Evolutionary conservation across 1,140 invertebrate species (phyloP).

Genomic region (Saccostrea glomerata): DNA sequence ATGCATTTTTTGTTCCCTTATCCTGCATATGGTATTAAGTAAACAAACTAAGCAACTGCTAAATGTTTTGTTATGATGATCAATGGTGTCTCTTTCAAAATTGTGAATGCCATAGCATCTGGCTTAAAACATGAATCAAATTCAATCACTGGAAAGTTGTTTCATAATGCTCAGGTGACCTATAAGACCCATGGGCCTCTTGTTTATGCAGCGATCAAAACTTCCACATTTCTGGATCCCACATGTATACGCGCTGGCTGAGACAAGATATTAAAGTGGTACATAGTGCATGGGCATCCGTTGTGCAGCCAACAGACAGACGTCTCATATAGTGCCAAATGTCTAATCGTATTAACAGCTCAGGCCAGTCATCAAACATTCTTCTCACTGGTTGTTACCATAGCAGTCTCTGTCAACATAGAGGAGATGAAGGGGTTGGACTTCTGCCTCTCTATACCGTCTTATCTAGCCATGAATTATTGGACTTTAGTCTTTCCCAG

Average conservation of each 20-base stretch:
- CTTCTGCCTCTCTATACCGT: constrained; percentile 30
- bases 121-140: no score
- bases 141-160: no score
- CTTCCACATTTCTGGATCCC: constrained; percentile 51
- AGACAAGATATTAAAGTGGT: constrained; percentile 59
- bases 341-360: constrained; percentile 56
- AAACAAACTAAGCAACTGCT: no score
- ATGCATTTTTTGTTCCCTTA: no score
- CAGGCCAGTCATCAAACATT: constrained; percentile 27
- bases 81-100: no score
- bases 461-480: constrained; percentile 45
- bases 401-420: constrained; percentile 57
- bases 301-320: constrained; percentile 57
- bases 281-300: constrained; percentile 63
- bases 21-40: no score
- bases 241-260: constrained; percentile 60
- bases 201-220: constrained; percentile 57
- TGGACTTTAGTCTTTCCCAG: constrained; percentile 18
- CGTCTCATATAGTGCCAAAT: constrained; percentile 70
- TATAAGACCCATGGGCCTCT: no score
- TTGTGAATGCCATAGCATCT: no score
- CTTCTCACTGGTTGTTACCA: background rate
- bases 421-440: constrained; percentile 39
- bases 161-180: no score
- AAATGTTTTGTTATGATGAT: no score